Percentiles rank a stretch among this genome's conserved stretches.
Conservation (phyloP, 2,797 vertebrate genomes). For the Potorous gilbertii region DNA sequence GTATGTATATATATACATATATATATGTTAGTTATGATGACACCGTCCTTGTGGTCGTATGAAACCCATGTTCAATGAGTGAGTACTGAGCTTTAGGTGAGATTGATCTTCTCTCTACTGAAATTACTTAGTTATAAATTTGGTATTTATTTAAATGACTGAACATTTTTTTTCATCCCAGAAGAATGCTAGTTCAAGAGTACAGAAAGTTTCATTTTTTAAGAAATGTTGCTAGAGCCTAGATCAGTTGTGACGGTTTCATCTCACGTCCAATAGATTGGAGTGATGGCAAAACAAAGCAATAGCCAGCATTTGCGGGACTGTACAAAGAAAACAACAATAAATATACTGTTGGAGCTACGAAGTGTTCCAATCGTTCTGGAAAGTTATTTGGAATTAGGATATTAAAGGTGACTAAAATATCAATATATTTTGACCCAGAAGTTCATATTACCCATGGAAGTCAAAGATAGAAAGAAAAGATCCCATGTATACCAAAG, state of each 20-base stretch:
- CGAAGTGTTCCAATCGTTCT: not conserved
- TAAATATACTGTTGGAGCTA: not conserved
- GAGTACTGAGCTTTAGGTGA: not conserved
- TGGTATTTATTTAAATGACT: not conserved
- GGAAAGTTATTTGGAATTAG: not conserved
- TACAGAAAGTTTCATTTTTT: not conserved
- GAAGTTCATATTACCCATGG: not conserved
- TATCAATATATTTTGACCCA: not conserved
- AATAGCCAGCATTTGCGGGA: not conserved
- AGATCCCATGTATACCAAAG: not conserved
- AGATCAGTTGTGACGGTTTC: not conserved
- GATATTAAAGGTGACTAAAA: not conserved
- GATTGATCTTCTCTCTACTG: not conserved
- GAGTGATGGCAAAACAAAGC: not conserved
- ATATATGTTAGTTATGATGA: not conserved
- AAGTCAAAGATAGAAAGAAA: not conserved
- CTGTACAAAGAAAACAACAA: not conserved
- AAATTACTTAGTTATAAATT: not conserved
- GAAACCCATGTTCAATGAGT: not conserved
- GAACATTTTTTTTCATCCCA: not conserved
- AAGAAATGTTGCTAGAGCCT: not conserved
- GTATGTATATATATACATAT: accelerated
- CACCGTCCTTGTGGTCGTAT: not conserved
- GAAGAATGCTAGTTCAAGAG: not conserved
- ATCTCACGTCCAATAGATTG: not conserved